These are phyloP conservation scores for Drosophila fungiperda DNA, from an alignment of 2,888 invertebrate species.

Conservation along the genomic window DNA sequence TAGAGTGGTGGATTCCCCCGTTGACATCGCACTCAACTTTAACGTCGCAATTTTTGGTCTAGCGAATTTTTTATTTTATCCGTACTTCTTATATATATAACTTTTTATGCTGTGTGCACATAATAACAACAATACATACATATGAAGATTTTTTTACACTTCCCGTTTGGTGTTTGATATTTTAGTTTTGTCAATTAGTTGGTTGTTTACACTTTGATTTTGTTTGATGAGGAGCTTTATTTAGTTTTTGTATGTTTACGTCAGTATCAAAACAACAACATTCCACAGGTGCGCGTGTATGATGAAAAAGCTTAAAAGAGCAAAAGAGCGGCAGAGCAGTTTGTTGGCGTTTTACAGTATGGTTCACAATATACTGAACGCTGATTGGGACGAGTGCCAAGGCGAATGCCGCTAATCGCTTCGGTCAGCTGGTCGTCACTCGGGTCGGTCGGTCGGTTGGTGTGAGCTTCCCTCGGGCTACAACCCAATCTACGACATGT, in stretches of 20 bases:
- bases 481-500: constrained; percentile 13
- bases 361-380: constrained; percentile 72
- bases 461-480: constrained; percentile 4
- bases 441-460: constrained; percentile 40
- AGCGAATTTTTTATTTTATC: neutral
- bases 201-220: constrained; percentile 31
- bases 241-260: constrained; percentile 28
- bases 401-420: constrained; percentile 28
- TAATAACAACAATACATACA: constrained; percentile 22
- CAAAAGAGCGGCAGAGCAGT: constrained; percentile 13
- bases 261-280: constrained; percentile 55
- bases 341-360: constrained; percentile 53
- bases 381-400: constrained; percentile 13
- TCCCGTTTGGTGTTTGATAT: neutral
- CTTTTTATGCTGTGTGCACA: neutral
- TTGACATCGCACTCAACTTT: constrained; percentile 22
- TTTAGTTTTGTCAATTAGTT: constrained; percentile 1
- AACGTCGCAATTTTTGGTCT: constrained; percentile 43
- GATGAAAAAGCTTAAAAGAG: constrained; percentile 25
- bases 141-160: constrained; percentile 3
- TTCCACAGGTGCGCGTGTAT: constrained; percentile 60
- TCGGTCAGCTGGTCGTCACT: constrained; percentile 47
- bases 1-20: constrained; percentile 18
- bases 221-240: constrained; percentile 18
- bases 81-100: neutral